Conservation (phyloP, 2,113 vertebrate species). For the Eidolon helvum region DNA sequence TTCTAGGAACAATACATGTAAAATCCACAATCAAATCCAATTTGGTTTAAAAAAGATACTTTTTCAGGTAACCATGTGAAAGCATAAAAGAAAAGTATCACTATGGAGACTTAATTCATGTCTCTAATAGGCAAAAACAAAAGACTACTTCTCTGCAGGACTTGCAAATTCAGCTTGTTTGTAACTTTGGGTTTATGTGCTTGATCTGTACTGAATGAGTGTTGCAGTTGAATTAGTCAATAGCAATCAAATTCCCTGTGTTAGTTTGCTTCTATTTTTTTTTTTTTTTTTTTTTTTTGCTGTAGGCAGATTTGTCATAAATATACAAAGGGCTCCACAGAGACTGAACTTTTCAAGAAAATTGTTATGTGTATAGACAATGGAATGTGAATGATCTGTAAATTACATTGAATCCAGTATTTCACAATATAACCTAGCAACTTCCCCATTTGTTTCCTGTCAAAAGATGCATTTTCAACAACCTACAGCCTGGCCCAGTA, state of each 20-base stretch:
- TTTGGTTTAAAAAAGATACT: slow-evolving; percentile 21
- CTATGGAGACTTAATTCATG: not conserved
- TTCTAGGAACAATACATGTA: not conserved
- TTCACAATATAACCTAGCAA: not conserved
- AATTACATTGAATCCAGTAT: not conserved
- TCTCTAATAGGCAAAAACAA: not conserved
- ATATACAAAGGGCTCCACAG: not conserved
- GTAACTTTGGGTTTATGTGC: not conserved
- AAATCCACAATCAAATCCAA: slow-evolving; percentile 43
- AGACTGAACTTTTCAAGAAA: slow-evolving; percentile 23
- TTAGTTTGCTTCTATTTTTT: not conserved
- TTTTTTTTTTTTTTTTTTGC: not conserved
- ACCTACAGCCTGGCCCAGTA: not conserved
- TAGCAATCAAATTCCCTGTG: not conserved
- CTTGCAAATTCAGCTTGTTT: not conserved
- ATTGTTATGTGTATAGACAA: not conserved
- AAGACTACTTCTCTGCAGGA: not conserved
- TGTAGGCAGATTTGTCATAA: not conserved
- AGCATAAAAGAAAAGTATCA: not conserved
- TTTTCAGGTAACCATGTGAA: not conserved
- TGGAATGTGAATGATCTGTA: not conserved
- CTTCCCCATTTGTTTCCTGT: not conserved
- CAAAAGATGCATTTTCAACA: not conserved
- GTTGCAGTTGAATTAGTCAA: not conserved
- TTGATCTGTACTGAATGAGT: not conserved